Conservation (phyloP, 2,113 vertebrate genomes). For the Xyliphius kryptos region DNA sequence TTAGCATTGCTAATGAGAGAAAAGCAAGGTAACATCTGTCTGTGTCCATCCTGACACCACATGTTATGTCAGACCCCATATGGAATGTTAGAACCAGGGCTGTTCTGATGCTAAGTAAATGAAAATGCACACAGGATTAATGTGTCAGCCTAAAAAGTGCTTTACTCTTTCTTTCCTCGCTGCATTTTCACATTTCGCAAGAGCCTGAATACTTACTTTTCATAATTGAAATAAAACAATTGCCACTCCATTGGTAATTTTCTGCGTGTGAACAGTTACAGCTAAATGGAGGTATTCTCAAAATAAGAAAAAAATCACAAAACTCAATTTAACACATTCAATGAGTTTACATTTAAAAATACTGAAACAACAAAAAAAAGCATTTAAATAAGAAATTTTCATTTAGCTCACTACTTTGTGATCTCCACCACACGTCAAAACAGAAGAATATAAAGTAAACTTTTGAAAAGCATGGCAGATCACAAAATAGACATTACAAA, state of each 20-base stretch:
- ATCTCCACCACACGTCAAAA: too few relatives aligned
- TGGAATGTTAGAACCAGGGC: slow-evolving; percentile 63
- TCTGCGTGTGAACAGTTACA: too few relatives aligned
- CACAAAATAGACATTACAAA: too few relatives aligned
- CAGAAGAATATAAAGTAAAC: too few relatives aligned
- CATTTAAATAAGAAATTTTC: too few relatives aligned
- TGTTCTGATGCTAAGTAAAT: slow-evolving; percentile 66
- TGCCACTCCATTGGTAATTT: slow-evolving; percentile 42
- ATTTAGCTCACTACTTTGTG: too few relatives aligned
- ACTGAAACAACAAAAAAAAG: too few relatives aligned
- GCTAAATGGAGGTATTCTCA: too few relatives aligned
- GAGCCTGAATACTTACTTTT: slow-evolving; percentile 20
- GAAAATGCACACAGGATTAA: slow-evolving; percentile 68
- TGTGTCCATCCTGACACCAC: slow-evolving; percentile 54
- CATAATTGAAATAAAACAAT: slow-evolving; percentile 60
- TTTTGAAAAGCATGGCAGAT: too few relatives aligned
- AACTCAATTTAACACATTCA: too few relatives aligned
- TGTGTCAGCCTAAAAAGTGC: slow-evolving; percentile 68
- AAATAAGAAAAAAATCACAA: too few relatives aligned
- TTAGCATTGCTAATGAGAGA: slow-evolving; percentile 67
- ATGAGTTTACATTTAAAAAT: too few relatives aligned
- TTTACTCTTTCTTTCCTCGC: slow-evolving; percentile 55
- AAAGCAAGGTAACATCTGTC: slow-evolving; percentile 66
- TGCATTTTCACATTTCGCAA: slow-evolving; percentile 56
- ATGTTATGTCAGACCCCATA: slow-evolving; percentile 63